phyloP scores from a whole-genome alignment of 92 coral and sea anemone species.

The Epizoanthus scotinus region DNA sequence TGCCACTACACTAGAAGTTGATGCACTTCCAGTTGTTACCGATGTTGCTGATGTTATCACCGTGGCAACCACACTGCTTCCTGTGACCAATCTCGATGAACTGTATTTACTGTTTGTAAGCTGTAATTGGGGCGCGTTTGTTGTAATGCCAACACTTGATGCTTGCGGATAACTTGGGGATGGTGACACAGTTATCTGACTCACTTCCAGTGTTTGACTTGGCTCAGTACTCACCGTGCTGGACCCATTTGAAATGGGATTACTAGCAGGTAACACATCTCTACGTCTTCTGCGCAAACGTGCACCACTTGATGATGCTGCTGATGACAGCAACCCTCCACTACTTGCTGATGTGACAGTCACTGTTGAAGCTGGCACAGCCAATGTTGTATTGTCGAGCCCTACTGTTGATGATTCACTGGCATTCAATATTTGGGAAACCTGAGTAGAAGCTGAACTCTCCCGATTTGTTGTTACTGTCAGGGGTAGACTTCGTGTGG shows the following conservation, averaged over 20 bases:
- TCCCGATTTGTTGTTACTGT: no score
- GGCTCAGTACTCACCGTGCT: no score
- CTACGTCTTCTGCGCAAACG: not conserved
- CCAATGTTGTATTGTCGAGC: not conserved
- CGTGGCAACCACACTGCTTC: no score
- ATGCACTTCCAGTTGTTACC: no score
- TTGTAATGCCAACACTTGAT: not conserved
- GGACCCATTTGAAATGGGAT: not conserved
- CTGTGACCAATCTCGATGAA: no score
- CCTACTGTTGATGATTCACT: not conserved
- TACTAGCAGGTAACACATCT: not conserved
- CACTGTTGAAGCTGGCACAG: not conserved
- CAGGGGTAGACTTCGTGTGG: no score
- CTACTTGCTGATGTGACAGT: not conserved
- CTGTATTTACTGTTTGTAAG: no score
- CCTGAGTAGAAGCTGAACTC: not conserved
- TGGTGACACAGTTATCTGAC: not conserved
- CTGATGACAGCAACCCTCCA: not conserved
- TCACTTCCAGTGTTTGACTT: not conserved
- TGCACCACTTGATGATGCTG: no score
- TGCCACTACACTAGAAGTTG: not conserved
- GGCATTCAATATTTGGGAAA: not conserved
- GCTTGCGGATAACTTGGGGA: not conserved
- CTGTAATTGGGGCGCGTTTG: no score
- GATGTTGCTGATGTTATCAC: no score